These are phyloP conservation scores for Caenorhabditis sp. DNA, from an alignment of 2,888 invertebrate species.

Conservation along the genomic window DNA sequence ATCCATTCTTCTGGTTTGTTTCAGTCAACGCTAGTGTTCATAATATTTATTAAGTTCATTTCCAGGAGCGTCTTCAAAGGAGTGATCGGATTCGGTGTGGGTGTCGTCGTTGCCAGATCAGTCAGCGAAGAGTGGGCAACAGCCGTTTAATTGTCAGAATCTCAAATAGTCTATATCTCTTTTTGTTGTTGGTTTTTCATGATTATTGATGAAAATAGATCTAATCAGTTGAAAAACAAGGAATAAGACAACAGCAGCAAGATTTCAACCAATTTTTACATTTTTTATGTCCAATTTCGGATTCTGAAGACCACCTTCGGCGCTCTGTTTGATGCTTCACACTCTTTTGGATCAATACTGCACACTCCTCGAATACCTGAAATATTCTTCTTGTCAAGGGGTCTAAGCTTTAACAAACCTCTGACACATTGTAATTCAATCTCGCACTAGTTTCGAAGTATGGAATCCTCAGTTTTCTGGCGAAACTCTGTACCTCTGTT, in stretches of 20 bases:
- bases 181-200: conserved; percentile 47
- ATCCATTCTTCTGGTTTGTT: conserved; percentile 72
- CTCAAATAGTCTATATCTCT: conserved; percentile 13
- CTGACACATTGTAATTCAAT: conserved; percentile 99
- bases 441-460: conserved; percentile 99
- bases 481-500: conserved; percentile 87
- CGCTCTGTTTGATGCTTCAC: conserved; percentile 27
- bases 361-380: conserved; percentile 64
- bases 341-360: conserved; percentile 51
- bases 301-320: conserved; percentile 59
- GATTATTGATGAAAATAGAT: conserved; percentile 21
- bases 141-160: conserved; percentile 51
- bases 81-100: conserved; percentile 72
- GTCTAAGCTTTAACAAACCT: conserved; percentile 87
- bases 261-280: conserved; percentile 54
- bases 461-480: conserved; percentile 88
- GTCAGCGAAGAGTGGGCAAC: conserved; percentile 76
- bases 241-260: conserved; percentile 62
- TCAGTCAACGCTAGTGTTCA: background rate
- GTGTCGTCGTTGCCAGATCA: conserved; percentile 71
- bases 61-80: conserved; percentile 76
- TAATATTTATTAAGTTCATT: conserved; percentile 15
- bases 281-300: conserved; percentile 53
- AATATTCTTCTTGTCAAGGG: background rate
- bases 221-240: conserved; percentile 44